Percentiles rank a stretch among this genome's conserved stretches.
Evolutionary conservation across 2,888 invertebrate species (phyloP).

Genomic region (Cyclophora albipunctata): DNA sequence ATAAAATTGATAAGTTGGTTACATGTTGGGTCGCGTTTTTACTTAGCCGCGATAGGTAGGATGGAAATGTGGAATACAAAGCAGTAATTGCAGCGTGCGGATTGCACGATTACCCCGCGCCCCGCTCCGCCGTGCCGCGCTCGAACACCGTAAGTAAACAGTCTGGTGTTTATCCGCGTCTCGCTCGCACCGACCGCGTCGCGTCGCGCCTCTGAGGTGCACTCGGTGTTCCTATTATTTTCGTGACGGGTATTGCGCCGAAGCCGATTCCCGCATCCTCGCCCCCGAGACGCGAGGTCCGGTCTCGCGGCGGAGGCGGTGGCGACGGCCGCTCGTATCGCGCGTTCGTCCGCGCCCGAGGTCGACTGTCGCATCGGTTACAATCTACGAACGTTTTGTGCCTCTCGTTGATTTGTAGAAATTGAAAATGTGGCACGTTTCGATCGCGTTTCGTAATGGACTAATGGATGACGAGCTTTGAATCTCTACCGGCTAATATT

Average conservation of each 20-base stretch:
- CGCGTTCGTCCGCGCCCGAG: slow-evolving; percentile 70
- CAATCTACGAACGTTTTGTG: slow-evolving; percentile 58
- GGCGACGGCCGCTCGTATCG: slow-evolving; percentile 70
- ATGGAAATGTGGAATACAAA: slow-evolving; percentile 60
- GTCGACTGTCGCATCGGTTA: slow-evolving; percentile 66
- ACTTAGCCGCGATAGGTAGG: slow-evolving; percentile 40
- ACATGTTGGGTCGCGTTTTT: background rate
- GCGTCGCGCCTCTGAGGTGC: slow-evolving; percentile 75
- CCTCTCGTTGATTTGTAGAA: slow-evolving; percentile 46
- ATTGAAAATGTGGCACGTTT: slow-evolving; percentile 61
- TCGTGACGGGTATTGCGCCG: slow-evolving; percentile 76
- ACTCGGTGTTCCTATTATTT: slow-evolving; percentile 75
- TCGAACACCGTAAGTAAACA: slow-evolving; percentile 74
- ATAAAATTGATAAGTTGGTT: no score
- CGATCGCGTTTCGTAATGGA: slow-evolving; percentile 44
- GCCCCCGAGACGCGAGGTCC: slow-evolving; percentile 73
- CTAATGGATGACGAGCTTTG: slow-evolving; percentile 43
- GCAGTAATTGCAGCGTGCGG: slow-evolving; percentile 73
- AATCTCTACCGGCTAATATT: slow-evolving; percentile 19
- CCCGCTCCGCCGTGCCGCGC: slow-evolving; percentile 58
- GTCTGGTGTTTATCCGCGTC: slow-evolving; percentile 76
- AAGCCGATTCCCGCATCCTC: slow-evolving; percentile 75
- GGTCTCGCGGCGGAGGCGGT: slow-evolving; percentile 71
- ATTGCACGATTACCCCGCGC: slow-evolving; percentile 67
- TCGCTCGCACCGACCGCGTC: slow-evolving; percentile 73